Evolutionary conservation across 2,113 vertebrate species (phyloP).

Genomic region (Micronycteris hirsuta): DNA sequence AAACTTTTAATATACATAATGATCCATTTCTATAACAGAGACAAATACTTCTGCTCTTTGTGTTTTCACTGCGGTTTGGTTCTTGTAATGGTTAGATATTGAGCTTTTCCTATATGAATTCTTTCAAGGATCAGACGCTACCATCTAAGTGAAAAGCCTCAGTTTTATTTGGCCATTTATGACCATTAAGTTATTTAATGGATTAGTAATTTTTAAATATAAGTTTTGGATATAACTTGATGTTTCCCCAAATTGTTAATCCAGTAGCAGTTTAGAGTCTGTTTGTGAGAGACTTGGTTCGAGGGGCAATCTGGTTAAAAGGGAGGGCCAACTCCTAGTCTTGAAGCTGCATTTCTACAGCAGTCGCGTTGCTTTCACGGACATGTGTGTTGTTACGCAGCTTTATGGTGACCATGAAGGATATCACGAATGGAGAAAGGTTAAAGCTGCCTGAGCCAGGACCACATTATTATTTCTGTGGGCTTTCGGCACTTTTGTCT

Average conservation of each 20-base stretch:
- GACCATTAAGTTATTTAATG: background rate
- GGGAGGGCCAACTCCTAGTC: background rate
- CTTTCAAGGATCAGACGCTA: background rate
- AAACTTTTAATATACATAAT: background rate
- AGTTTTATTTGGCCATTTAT: background rate
- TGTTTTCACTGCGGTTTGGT: background rate
- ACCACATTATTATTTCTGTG: background rate
- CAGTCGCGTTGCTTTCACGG: background rate
- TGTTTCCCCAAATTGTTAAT: background rate
- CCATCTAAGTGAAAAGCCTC: background rate
- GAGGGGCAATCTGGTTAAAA: background rate
- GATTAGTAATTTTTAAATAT: background rate
- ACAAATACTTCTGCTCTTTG: background rate
- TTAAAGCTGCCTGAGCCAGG: background rate
- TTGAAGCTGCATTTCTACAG: background rate
- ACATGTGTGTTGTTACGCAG: background rate
- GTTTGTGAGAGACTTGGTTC: background rate
- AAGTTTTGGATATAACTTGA: background rate
- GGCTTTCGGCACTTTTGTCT: background rate
- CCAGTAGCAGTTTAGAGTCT: background rate
- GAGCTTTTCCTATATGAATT: background rate
- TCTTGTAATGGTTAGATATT: background rate
- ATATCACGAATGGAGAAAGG: background rate
- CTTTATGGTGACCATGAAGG: background rate
- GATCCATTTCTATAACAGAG: background rate